phyloP scores from a whole-genome alignment of 2,888 invertebrate genomes.

The Hirtodrosophila confusa region DNA sequence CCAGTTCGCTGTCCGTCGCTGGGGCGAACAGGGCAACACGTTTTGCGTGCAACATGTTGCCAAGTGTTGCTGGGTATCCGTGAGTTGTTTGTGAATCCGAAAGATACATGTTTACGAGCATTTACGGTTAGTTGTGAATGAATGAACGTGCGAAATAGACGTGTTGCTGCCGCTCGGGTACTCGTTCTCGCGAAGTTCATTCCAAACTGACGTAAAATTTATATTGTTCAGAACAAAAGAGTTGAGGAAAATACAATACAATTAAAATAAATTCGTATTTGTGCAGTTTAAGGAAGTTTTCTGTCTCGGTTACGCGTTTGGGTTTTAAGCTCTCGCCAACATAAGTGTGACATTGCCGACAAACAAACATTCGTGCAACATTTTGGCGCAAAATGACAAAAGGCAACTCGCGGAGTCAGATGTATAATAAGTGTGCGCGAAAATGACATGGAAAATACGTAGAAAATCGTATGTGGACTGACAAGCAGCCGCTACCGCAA shows the following conservation, averaged over 20 bases:
- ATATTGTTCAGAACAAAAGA: constrained; percentile 41
- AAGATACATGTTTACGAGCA: constrained; percentile 78
- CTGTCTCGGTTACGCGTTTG: constrained; percentile 4
- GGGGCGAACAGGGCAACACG: constrained; percentile 45
- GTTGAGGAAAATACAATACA: constrained; percentile 17
- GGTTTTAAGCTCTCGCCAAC: background rate
- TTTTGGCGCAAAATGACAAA: constrained; percentile 72
- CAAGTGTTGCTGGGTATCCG: constrained; percentile 47
- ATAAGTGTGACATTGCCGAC: constrained; percentile 41
- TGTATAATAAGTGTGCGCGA: constrained; percentile 44
- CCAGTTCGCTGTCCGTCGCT: constrained; percentile 34
- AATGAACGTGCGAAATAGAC: constrained; percentile 84
- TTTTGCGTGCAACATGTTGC: constrained; percentile 46
- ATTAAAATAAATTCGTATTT: constrained; percentile 33
- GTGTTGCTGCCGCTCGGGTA: constrained; percentile 71
- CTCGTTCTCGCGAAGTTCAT: constrained; percentile 64
- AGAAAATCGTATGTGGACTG: constrained; percentile 68
- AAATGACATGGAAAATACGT: constrained; percentile 81
- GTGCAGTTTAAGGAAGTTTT: constrained; percentile 28
- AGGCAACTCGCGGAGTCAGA: constrained; percentile 30
- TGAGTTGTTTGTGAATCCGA: constrained; percentile 50
- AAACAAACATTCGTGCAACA: constrained; percentile 35
- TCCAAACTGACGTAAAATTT: constrained; percentile 71
- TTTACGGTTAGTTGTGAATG: constrained; percentile 83
- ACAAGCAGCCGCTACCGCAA: constrained; percentile 49